These are phyloP conservation scores for Sternotherus odoratus DNA, from an alignment of 2,797 vertebrate species.

Conservation along the genomic window DNA sequence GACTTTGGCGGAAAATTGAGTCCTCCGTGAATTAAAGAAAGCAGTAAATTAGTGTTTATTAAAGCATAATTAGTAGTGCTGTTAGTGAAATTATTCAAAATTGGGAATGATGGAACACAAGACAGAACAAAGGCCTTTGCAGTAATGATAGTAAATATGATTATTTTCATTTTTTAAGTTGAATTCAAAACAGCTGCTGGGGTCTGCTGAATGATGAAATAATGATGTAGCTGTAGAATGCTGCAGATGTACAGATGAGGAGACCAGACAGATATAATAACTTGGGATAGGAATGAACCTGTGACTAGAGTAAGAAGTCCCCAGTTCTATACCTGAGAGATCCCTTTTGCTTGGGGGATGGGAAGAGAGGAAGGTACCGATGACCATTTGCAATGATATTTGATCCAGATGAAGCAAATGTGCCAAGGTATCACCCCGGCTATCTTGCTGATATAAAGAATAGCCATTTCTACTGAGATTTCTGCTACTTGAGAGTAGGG, in stretches of 20 bases:
- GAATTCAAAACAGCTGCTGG: background rate
- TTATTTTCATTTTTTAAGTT: background rate
- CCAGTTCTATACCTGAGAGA: background rate
- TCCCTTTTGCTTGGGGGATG: background rate
- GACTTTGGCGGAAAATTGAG: background rate
- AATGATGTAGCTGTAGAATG: background rate
- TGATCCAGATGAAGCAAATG: background rate
- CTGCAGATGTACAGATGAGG: background rate
- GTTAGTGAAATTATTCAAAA: background rate
- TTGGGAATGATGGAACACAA: background rate
- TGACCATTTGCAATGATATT: background rate
- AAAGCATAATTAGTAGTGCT: background rate
- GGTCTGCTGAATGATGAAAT: background rate
- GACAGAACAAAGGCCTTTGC: background rate
- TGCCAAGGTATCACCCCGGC: background rate
- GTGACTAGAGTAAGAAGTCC: background rate
- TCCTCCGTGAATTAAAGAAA: background rate
- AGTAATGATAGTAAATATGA: background rate
- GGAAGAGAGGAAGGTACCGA: background rate
- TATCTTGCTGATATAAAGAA: background rate
- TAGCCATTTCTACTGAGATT: accelerated
- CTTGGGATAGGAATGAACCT: background rate
- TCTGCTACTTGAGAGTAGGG: constrained; percentile 7
- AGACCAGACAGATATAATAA: background rate
- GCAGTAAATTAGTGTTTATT: background rate